phyloP scores from a whole-genome alignment of 2,113 vertebrate genomes.

The Chaetorhynchus papuensis region DNA sequence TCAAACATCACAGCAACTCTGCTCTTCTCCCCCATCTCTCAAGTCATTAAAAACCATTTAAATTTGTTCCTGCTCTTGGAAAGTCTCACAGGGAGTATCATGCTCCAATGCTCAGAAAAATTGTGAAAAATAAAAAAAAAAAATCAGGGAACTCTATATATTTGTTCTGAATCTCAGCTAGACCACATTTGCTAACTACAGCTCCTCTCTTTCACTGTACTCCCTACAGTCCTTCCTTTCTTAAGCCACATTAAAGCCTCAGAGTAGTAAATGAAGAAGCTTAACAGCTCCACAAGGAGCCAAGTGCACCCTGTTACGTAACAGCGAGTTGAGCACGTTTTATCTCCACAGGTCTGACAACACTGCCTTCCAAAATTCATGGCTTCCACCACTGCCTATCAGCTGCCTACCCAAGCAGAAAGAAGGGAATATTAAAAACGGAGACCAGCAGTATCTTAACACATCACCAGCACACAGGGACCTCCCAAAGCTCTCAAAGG shows the following conservation, averaged over 20 bases:
- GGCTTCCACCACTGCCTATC: rapidly evolving
- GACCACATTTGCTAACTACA: not conserved
- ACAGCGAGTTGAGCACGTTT: rapidly evolving
- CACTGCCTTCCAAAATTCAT: not conserved
- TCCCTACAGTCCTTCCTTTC: not conserved
- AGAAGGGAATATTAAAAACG: not conserved
- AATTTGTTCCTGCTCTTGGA: not conserved
- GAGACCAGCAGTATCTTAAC: rapidly evolving
- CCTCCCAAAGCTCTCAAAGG: not conserved
- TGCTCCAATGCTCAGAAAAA: not conserved
- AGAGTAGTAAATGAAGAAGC: not conserved
- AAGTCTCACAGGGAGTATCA: not conserved
- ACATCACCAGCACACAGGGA: not conserved
- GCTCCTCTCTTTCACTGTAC: not conserved
- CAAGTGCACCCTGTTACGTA: rapidly evolving
- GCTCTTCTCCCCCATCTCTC: not conserved
- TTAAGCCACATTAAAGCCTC: not conserved
- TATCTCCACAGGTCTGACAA: not conserved
- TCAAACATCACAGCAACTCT: not conserved
- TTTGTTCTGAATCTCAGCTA: not conserved
- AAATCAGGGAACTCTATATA: not conserved
- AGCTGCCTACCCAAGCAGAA: not conserved
- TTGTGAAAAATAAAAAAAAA: not conserved
- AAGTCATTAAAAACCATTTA: not conserved
- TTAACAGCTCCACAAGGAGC: not conserved